phyloP scores from a whole-genome alignment of 1,140 invertebrate genomes.

The Heliothis subflexa region DNA sequence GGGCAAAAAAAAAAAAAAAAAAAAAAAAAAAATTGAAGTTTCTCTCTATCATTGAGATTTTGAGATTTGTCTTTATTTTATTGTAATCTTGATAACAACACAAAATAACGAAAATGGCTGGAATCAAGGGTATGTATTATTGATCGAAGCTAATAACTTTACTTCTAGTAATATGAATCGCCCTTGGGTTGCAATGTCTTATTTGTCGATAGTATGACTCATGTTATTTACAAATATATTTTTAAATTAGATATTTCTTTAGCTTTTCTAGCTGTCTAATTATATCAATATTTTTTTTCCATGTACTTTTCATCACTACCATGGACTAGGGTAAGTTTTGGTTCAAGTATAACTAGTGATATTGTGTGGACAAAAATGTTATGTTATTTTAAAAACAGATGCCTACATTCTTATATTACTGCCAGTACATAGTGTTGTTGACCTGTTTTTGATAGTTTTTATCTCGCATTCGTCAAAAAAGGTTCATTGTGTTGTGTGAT shows the following conservation, averaged over 20 bases:
- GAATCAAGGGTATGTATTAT: slow-evolving; percentile 72
- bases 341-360: not conserved
- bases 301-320: slow-evolving; percentile 57
- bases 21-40: slow-evolving; percentile 20
- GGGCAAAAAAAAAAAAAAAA: too few species aligned
- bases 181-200: not conserved
- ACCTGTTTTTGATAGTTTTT: not conserved
- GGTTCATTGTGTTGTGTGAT: not conserved
- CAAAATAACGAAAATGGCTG: slow-evolving; percentile 67
- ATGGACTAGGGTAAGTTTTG: slow-evolving; percentile 44
- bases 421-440: not conserved
- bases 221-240: slow-evolving; percentile 72
- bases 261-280: slow-evolving; percentile 10
- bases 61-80: not conserved
- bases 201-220: slow-evolving; percentile 61
- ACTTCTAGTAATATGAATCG: not conserved
- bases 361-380: not conserved
- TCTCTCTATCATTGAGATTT: not conserved
- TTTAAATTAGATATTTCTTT: not conserved
- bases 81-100: slow-evolving; percentile 32
- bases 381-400: not conserved
- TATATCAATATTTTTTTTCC: slow-evolving; percentile 63
- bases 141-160: not conserved
- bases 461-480: not conserved
- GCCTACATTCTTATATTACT: not conserved